Evolutionary conservation across 2,797 vertebrate species (phyloP), one percentile per base, ranked within the genome.

Genomic region (Acipenser oxyrinchus): DNA sequence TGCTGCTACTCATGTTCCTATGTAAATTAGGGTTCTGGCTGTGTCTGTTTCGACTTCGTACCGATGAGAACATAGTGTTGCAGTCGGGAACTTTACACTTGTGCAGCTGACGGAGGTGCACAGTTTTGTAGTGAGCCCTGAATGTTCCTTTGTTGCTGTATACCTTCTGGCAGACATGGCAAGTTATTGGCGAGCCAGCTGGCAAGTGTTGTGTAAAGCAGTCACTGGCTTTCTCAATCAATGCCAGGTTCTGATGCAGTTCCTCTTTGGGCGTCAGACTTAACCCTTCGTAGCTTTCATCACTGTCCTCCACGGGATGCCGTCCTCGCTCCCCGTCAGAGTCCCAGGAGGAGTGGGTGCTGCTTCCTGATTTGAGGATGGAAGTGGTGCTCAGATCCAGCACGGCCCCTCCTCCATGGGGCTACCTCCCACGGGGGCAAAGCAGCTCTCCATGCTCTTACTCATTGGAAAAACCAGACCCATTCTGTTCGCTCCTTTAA

Each of bases 21-120:
- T 99, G 96, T 74, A 99, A 90, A 81, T 98, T 99, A n/a, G 94
- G 95, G 75, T 98, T 98, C 84, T 98, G 96, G 80, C 96, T 99
- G 83, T 99, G 96, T 55, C 95, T 77, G 79, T 98, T 98, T 62
- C 96, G 87, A 74, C 96, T 99, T 64, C 96, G 90, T 12, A 97
- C 95, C 0, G 96, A 98, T 2, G 96, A 98, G 78, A 99, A 98
- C 64, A 93, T 93, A 0, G 91, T 97, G 68, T 94, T 90, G 70
- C 96, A 99, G 65, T 96, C 96, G 0, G 93, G 93, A 60, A 99
- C 86, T 81, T 96, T 98, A 84, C 96, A 98, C 67, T 94, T 95
- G 79, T 97, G 96, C 50, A 98, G 93, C 71, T 97, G 90, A 63
- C 92, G 89, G 60, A 99, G 93, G 75, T 99, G 96, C 57, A 97